phyloP scores from a whole-genome alignment of 2,797 vertebrate genomes.

The Silurus lanzhouensis region DNA sequence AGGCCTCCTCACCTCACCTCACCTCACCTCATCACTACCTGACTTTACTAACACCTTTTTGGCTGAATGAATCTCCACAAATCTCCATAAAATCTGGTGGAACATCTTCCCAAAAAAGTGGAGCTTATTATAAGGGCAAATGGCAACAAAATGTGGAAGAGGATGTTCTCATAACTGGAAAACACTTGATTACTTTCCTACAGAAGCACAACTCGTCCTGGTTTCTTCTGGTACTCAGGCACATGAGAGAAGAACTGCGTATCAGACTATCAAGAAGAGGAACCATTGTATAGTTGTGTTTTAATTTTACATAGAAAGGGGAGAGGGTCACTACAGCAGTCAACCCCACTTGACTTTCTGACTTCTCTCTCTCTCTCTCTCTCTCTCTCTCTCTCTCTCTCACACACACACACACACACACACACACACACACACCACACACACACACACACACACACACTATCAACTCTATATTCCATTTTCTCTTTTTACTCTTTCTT shows the following conservation, averaged over 20 bases:
- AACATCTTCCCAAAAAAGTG: no score
- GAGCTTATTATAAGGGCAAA: no score
- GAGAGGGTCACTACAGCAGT: constrained; percentile 42
- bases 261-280: constrained; percentile 70
- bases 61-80: no score
- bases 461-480: constrained; percentile 26
- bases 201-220: background rate
- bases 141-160: no score
- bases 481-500: constrained; percentile 62
- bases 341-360: constrained; percentile 57
- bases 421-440: constrained; percentile 66
- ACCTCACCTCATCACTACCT: no score
- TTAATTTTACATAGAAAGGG: constrained; percentile 44
- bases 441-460: constrained; percentile 46
- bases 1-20: no score
- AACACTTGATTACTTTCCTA: background rate
- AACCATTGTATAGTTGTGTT: constrained; percentile 62
- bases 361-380: constrained; percentile 19
- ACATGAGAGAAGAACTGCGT: constrained; percentile 62
- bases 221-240: background rate
- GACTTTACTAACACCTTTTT: no score
- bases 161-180: background rate
- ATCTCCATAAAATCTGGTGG: no score
- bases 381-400: constrained; percentile 13
- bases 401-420: no score